A percentile compares a stretch with the other conserved stretches of the same genome.
phyloP scores from a whole-genome alignment of 2,888 invertebrate genomes.

The Xestia rhomboidea region DNA sequence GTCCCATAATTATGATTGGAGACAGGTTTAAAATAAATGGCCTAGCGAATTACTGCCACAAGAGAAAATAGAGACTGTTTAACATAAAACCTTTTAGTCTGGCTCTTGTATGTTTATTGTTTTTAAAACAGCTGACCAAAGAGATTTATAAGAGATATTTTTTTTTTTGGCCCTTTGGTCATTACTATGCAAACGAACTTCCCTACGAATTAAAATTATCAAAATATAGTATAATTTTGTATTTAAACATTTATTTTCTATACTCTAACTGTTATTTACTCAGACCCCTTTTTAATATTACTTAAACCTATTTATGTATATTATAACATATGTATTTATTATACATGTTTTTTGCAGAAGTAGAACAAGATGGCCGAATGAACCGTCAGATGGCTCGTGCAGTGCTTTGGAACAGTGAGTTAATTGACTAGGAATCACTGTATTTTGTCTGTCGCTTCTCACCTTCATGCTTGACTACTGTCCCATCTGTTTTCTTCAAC shows the following conservation, averaged over 20 bases:
- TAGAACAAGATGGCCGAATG: slow-evolving; percentile 94
- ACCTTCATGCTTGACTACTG: slow-evolving; percentile 50
- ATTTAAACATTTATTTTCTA: slow-evolving; percentile 8
- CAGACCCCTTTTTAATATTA: background rate
- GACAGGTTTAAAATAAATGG: background rate
- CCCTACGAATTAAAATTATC: background rate
- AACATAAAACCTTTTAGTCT: background rate
- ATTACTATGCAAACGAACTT: background rate
- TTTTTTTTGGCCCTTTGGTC: background rate
- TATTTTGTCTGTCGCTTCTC: slow-evolving; percentile 70
- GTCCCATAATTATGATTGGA: background rate
- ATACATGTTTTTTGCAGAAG: slow-evolving; percentile 89
- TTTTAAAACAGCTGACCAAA: background rate
- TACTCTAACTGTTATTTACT: background rate
- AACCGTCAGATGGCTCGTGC: slow-evolving; percentile 94
- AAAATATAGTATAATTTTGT: background rate
- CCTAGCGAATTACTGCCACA: slow-evolving; percentile 19
- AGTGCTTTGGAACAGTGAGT: slow-evolving; percentile 96
- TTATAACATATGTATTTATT: slow-evolving; percentile 33
- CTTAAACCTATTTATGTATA: background rate
- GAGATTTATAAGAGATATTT: too few relatives aligned
- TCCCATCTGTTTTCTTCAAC: background rate
- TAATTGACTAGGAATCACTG: slow-evolving; percentile 76
- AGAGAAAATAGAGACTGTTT: background rate
- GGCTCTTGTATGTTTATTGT: background rate